Conservation (phyloP, 2,113 vertebrate genomes). For the Ibidorhyncha struthersii region DNA sequence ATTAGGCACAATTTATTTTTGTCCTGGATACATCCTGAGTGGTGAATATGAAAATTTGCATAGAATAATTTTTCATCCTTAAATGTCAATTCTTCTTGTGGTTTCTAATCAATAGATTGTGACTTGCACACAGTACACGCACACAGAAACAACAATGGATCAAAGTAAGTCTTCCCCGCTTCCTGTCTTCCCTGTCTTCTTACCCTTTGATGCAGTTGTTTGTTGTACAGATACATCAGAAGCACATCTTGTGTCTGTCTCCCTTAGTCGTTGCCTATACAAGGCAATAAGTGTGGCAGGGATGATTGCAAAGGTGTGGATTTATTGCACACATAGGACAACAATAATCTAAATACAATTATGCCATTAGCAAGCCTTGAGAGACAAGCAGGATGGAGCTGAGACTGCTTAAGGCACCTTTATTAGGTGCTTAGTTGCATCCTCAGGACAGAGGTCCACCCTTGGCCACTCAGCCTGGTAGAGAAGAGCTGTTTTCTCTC, state of each 20-base stretch:
- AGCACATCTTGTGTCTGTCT: background rate
- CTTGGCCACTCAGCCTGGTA: background rate
- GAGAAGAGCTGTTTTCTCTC: background rate
- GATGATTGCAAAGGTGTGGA: background rate
- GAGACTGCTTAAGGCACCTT: background rate
- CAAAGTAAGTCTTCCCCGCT: background rate
- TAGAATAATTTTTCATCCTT: background rate
- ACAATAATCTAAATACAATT: background rate
- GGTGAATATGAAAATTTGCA: background rate
- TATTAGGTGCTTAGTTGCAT: background rate
- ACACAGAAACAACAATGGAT: background rate
- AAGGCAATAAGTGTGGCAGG: background rate
- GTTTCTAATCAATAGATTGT: background rate
- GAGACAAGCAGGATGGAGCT: background rate
- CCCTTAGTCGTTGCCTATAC: background rate
- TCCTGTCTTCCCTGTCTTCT: background rate
- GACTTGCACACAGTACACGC: fast-evolving
- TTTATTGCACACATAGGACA: background rate
- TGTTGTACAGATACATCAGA: background rate
- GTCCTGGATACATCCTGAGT: background rate
- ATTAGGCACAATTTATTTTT: slow-evolving; percentile 22
- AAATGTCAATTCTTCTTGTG: background rate
- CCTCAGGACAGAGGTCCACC: background rate
- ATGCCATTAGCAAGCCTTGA: background rate
- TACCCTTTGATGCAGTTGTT: background rate